Evolutionary conservation across 2,113 vertebrate genomes (phyloP).

Genomic region (Chaetura pelagica): DNA sequence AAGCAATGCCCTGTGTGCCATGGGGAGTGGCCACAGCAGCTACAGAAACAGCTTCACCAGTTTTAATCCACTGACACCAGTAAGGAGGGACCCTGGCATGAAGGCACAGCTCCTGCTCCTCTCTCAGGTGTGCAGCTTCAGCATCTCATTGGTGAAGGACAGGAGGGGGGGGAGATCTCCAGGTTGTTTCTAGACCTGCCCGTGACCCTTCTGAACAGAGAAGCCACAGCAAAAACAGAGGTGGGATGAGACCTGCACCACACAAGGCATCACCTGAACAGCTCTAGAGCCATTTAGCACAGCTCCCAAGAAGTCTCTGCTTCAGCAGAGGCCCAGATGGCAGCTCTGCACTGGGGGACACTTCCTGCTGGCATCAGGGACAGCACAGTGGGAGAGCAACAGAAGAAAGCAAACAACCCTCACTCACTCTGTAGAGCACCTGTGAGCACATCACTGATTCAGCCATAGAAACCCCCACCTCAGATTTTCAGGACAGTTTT

Average conservation of each 20-base stretch:
- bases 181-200: background rate
- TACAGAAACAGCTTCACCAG: background rate
- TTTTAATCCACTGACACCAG: fast-evolving
- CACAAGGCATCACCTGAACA: background rate
- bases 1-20: background rate
- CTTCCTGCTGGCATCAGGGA: background rate
- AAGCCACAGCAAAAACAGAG: background rate
- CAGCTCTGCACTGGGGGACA: background rate
- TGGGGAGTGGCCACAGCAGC: fast-evolving
- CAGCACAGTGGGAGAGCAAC: background rate
- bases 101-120: background rate
- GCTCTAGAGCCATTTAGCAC: background rate
- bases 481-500: background rate
- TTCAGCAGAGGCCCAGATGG: background rate
- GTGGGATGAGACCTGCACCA: background rate
- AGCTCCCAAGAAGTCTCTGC: background rate
- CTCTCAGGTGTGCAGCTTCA: background rate
- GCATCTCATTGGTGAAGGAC: background rate
- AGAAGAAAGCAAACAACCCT: background rate
- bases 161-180: background rate
- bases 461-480: background rate
- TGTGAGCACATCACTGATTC: background rate
- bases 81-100: background rate
- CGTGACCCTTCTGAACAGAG: background rate
- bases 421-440: background rate